Conservation (phyloP, 2,113 vertebrate species). For the Corythoichthys haematopterus region DNA sequence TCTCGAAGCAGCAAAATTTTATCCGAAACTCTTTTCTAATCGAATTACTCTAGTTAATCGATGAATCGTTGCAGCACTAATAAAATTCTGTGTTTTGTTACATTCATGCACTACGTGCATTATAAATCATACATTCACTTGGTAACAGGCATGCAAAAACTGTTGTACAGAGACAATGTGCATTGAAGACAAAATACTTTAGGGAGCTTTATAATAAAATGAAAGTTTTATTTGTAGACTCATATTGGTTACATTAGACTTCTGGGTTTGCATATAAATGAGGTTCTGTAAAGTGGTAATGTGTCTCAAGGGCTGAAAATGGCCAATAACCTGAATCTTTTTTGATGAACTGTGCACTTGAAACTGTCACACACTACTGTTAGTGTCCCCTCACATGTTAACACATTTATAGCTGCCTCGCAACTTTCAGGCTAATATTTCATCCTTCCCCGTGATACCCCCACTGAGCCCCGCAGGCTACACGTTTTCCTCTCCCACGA, state of each 20-base stretch:
- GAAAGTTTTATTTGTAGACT: constrained; percentile 34
- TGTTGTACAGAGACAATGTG: constrained; percentile 13
- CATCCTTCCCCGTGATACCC: constrained; percentile 33
- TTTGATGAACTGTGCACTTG: constrained; percentile 41
- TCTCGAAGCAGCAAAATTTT: too few species aligned
- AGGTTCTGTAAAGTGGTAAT: constrained; percentile 4
- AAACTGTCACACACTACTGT: constrained; percentile 33
- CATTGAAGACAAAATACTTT: constrained; percentile 13
- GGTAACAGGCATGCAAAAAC: constrained; percentile 13
- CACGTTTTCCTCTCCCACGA: constrained; percentile 45
- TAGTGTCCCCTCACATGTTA: constrained; percentile 14
- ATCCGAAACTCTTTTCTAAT: too few species aligned
- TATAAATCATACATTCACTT: constrained; percentile 33
- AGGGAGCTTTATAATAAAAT: constrained; percentile 35
- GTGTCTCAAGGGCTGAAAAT: constrained; percentile 16
- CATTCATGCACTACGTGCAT: constrained; percentile 5
- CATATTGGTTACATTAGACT: constrained; percentile 28
- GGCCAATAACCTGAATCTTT: constrained; percentile 25
- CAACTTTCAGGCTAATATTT: constrained; percentile 39
- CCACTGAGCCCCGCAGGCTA: constrained; percentile 20
- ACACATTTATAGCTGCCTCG: constrained; percentile 16
- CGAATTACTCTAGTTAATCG: too few species aligned
- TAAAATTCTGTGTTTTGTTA: constrained; percentile 32
- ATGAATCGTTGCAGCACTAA: not conserved
- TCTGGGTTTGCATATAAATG: constrained; percentile 16